These are phyloP conservation scores for Gastrophysa polygoni DNA, from an alignment of 2,888 invertebrate genomes.

Conservation along the genomic window DNA sequence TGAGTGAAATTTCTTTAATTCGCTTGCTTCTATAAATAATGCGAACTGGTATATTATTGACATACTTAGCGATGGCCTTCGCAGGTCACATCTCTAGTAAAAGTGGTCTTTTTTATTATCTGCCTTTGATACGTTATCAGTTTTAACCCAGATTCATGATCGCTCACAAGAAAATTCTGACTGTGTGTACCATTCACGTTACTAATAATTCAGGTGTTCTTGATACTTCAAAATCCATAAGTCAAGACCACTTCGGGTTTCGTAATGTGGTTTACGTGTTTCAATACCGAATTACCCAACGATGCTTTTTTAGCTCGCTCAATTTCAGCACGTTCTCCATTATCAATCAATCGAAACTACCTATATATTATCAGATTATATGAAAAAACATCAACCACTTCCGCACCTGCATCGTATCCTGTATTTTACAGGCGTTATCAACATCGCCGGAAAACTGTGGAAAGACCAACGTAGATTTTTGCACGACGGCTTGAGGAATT, in stretches of 20 bases:
- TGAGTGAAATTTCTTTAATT: conserved; percentile 61
- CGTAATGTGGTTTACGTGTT: too few relatives aligned
- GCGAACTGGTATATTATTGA: conserved; percentile 49
- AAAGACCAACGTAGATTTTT: conserved; percentile 88
- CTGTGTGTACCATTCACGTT: neutral
- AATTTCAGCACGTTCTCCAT: neutral
- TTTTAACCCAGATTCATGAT: conserved; percentile 37
- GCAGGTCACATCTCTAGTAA: conserved; percentile 52
- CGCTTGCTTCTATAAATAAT: conserved; percentile 33
- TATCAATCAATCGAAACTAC: too few relatives aligned
- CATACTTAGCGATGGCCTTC: conserved; percentile 54
- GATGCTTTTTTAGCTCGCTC: too few relatives aligned
- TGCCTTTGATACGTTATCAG: conserved; percentile 38
- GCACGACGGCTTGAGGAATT: conserved; percentile 81
- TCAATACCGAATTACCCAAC: too few relatives aligned
- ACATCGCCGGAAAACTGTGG: conserved; percentile 88
- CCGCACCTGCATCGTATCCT: too few relatives aligned
- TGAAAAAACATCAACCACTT: neutral
- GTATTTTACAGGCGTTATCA: conserved; percentile 87
- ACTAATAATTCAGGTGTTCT: too few relatives aligned
- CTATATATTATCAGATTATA: too few relatives aligned
- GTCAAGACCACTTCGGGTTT: too few relatives aligned
- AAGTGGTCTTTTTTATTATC: conserved; percentile 45
- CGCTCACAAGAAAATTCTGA: neutral
- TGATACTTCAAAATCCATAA: too few relatives aligned